These are phyloP conservation scores for Platichthys flesus DNA, from an alignment of 2,113 vertebrate species.

Conservation along the genomic window DNA sequence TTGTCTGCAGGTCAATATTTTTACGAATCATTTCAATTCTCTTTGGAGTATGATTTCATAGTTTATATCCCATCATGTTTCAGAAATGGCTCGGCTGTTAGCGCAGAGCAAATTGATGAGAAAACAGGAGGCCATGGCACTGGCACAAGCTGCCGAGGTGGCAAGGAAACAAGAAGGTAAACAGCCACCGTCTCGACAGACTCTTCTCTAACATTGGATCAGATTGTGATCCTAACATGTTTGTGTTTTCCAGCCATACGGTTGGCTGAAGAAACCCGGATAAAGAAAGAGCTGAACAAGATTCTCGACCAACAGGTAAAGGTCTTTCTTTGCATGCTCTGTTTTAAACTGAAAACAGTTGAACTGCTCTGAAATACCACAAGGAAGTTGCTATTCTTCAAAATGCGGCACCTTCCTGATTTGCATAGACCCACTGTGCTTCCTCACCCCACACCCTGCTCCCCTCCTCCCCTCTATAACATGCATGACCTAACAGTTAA, in stretches of 20 bases:
- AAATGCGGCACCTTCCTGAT: conserved; percentile 49
- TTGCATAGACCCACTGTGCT: conserved; percentile 50
- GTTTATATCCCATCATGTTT: conserved; percentile 47
- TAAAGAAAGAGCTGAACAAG: conserved; percentile 96
- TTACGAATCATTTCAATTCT: neutral
- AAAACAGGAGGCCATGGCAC: conserved; percentile 94
- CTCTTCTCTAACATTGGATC: neutral
- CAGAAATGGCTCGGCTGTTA: conserved; percentile 96
- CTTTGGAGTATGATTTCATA: neutral
- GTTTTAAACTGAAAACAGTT: conserved; percentile 21
- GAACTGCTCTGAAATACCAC: conserved; percentile 37
- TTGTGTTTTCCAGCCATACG: conserved; percentile 86
- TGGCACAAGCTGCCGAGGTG: conserved; percentile 93
- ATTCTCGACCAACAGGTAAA: conserved; percentile 96
- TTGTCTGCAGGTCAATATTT: neutral
- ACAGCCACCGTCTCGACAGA: conserved; percentile 15
- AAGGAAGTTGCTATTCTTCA: conserved; percentile 48
- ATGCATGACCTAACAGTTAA: conserved; percentile 74
- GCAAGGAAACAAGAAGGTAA: conserved; percentile 93
- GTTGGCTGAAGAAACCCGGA: conserved; percentile 93
- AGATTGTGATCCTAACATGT: conserved; percentile 11
- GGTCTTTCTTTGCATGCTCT: neutral
- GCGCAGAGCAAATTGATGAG: conserved; percentile 95
- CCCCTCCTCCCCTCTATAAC: conserved; percentile 46
- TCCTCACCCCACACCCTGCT: conserved; percentile 17